Conservation (phyloP, 1,140 invertebrate genomes). For the Tetraneura akinire region DNA sequence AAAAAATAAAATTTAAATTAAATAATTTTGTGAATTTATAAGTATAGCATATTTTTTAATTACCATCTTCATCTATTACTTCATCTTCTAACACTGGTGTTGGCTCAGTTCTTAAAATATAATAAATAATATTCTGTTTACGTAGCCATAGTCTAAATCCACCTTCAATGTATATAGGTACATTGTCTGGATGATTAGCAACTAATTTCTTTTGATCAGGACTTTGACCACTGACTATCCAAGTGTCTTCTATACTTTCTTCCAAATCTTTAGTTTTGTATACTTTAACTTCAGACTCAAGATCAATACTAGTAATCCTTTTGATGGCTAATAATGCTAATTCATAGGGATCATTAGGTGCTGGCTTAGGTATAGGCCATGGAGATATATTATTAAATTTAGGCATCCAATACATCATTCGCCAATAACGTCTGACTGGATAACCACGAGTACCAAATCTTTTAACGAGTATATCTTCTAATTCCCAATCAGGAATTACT, state of each 20-base stretch:
- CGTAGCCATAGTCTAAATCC: conserved; percentile 80
- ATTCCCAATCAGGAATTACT: conserved; percentile 88
- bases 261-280: conserved; percentile 72
- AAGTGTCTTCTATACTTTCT: conserved; percentile 84
- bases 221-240: conserved; percentile 90
- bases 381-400: conserved; percentile 92
- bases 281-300: conserved; percentile 70
- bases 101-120: conserved; percentile 75
- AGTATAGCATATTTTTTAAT: not conserved
- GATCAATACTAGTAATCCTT: conserved; percentile 85
- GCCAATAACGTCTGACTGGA: conserved; percentile 79
- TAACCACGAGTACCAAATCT: conserved; percentile 80
- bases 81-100: conserved; percentile 58
- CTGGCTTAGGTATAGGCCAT: conserved; percentile 76
- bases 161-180: conserved; percentile 85
- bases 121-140: conserved; percentile 78
- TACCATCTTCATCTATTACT: conserved; percentile 69
- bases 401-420: conserved; percentile 98
- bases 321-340: conserved; percentile 83
- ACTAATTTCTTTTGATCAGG: conserved; percentile 75
- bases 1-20: conserved; percentile 56
- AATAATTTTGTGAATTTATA: not conserved
- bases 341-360: conserved; percentile 74
- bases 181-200: conserved; percentile 67
- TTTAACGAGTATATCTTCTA: conserved; percentile 77